Evolutionary conservation across 2,888 invertebrate species (phyloP), one percentile per base, ranked within the genome.

Genomic region (Dorcus parallelipipedus): DNA sequence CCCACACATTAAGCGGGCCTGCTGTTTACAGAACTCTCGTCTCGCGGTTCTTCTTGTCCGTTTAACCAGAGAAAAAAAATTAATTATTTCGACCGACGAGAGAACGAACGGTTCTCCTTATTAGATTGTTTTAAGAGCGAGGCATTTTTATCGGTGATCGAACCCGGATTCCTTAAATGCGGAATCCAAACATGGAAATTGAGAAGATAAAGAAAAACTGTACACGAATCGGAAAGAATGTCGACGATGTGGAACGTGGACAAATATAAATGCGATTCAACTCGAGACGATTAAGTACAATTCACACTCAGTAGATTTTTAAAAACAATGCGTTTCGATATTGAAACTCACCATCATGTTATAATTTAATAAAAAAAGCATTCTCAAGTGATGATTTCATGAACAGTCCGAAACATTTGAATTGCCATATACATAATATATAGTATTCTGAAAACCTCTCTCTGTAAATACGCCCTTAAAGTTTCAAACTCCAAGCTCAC

Each of bases 1-100:
- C 49, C 51, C 51, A 40, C 40, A 38, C 51, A 17, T 51, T 51
- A 38, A 51, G 40, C 38, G 40, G 40, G 40, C 47, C 26, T 33
- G 51, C 20, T 51, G 40, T 51, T 51, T 51, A 20, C 40, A 39
- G 14, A 39, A 20, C 51, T 40, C 51, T 33, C 26, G 26, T 33
- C 26, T 33, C 26, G 26, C 26, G 26, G 26, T 33, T 33, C 26
- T 33, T 33, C 26, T 33, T 33, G 26, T 33, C 26, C 26, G 26
- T 33, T 33, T 33, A 33, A 33, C 26, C 26, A 7, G 26, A 33
- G 9, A 9, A 9, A 20, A 45, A 45, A 45, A 17, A 20, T 14
- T 14, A 10, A 42, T 14, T 42, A 17, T 14, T 14, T 42, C 42
- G 42, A 23, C 14, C 20, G 20, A 9, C 14, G 9, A 20, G 17